Conservation (phyloP, 2,113 vertebrate species). For the Xenotilapia longispinis region DNA sequence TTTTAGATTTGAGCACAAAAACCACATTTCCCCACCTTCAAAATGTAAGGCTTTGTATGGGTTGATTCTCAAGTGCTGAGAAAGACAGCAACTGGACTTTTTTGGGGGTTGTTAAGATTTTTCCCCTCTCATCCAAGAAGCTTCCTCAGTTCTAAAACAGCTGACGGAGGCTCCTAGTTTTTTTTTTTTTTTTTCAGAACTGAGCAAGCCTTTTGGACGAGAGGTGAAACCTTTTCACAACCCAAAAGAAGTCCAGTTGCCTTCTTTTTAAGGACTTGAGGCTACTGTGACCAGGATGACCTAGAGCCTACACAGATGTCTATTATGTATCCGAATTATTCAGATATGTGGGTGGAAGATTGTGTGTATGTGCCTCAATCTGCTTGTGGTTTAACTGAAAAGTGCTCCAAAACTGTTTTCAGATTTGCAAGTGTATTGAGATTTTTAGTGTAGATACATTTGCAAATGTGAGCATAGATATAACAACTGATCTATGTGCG, state of each 20-base stretch:
- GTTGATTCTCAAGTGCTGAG: background rate
- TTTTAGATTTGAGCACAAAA: background rate
- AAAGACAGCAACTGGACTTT: background rate
- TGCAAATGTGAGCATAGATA: background rate
- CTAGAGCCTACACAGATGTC: background rate
- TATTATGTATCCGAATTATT: background rate
- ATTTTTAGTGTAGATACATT: background rate
- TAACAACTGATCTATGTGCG: background rate
- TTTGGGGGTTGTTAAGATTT: background rate
- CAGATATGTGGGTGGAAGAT: background rate
- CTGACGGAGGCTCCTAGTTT: background rate
- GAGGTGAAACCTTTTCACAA: background rate
- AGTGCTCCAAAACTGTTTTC: background rate
- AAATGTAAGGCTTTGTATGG: background rate
- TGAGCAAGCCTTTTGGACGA: background rate
- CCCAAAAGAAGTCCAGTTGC: background rate
- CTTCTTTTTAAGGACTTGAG: background rate
- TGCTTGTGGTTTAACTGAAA: background rate
- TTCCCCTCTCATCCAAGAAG: background rate
- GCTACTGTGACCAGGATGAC: background rate
- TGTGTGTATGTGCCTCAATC: background rate
- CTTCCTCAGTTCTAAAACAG: background rate
- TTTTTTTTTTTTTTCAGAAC: accelerated
- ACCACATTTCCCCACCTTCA: background rate
- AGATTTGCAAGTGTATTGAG: background rate